phyloP scores from a whole-genome alignment of 2,113 vertebrate genomes.

The Rhynchopsitta pachyrhyncha region DNA sequence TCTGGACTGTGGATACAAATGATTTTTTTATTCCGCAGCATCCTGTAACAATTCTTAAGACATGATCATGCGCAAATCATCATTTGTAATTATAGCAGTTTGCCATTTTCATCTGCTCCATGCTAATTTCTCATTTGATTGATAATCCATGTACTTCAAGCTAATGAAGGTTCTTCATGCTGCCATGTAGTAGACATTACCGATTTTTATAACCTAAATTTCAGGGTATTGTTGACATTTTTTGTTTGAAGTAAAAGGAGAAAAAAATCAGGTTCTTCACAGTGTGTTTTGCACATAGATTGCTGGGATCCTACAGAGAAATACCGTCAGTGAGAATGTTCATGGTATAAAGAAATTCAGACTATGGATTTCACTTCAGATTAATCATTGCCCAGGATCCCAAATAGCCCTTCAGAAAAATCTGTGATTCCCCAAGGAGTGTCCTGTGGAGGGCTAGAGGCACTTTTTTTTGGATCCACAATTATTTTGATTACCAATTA shows the following conservation, averaged over 20 bases:
- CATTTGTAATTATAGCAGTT: constrained; percentile 47
- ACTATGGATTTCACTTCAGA: not conserved
- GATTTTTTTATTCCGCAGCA: not conserved
- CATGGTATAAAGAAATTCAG: not conserved
- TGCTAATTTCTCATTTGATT: constrained; percentile 28
- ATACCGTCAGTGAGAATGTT: accelerated
- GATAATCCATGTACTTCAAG: constrained; percentile 7
- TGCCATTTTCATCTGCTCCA: constrained; percentile 1
- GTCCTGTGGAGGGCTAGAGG: not conserved
- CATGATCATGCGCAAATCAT: not conserved
- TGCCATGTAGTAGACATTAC: not conserved
- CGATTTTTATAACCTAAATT: not conserved
- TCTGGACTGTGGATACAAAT: constrained; percentile 17
- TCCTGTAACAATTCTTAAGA: constrained; percentile 37
- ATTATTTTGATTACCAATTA: not conserved
- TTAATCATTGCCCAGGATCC: not conserved
- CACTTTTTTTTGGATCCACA: not conserved
- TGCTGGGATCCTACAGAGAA: not conserved
- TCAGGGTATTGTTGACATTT: not conserved
- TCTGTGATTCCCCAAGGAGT: not conserved
- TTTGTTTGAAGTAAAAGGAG: not conserved
- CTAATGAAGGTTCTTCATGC: constrained; percentile 18
- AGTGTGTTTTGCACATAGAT: not conserved
- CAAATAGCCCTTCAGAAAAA: not conserved
- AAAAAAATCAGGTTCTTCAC: not conserved